phyloP scores from a whole-genome alignment of 2,888 invertebrate genomes.

The Philaethria dido region DNA sequence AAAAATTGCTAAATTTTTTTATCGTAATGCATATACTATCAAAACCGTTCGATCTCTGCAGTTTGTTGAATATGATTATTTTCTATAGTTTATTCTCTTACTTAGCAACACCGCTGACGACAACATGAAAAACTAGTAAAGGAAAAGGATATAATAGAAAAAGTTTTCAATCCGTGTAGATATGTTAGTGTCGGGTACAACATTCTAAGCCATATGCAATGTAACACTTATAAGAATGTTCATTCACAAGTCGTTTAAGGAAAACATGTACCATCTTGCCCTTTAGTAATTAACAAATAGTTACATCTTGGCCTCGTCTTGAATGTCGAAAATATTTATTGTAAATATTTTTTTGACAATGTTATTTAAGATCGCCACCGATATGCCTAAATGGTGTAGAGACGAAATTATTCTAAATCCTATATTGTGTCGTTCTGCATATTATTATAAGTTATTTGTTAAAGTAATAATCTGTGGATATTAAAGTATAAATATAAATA shows the following conservation, averaged over 20 bases:
- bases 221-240: slow-evolving; percentile 42
- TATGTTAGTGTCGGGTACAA: slow-evolving; percentile 28
- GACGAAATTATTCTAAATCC: no score
- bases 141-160: slow-evolving; percentile 23
- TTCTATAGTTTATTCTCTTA: neutral
- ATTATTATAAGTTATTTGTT: no score
- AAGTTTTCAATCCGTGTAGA: slow-evolving; percentile 27
- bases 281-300: slow-evolving; percentile 15
- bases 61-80: neutral
- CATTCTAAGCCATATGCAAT: slow-evolving; percentile 39
- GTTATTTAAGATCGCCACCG: neutral
- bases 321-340: neutral
- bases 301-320: neutral
- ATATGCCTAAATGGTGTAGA: no score
- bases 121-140: slow-evolving; percentile 19
- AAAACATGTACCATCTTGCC: neutral
- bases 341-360: neutral
- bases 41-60: no score
- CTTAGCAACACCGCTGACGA: neutral
- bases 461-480: no score
- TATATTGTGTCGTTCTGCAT: no score
- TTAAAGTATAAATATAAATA: neutral
- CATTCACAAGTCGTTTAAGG: slow-evolving; percentile 34
- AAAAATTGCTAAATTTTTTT: no score
- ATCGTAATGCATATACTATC: no score